Conservation (phyloP, 2,797 vertebrate genomes). For the Chrysolophus pictus region DNA sequence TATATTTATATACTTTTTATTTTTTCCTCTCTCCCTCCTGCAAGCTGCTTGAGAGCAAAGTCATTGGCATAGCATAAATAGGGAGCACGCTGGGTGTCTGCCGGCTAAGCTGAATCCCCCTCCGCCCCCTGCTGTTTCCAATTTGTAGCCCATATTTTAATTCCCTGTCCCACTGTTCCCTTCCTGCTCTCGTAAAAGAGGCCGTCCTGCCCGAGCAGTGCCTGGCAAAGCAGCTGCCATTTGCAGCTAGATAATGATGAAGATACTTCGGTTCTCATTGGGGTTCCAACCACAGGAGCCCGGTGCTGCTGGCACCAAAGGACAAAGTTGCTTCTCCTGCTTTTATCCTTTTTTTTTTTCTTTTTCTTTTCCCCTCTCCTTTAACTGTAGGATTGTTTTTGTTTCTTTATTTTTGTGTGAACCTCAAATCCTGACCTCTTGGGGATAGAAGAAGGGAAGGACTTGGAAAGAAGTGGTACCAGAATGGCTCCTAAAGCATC, state of each 20-base stretch:
- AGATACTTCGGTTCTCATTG: constrained; percentile 17
- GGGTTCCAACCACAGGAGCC: constrained; percentile 31
- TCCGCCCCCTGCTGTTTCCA: neutral
- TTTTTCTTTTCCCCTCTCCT: fast-evolving
- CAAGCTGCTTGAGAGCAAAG: constrained; percentile 33
- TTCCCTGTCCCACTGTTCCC: constrained; percentile 59
- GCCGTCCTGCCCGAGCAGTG: neutral
- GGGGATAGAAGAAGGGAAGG: neutral
- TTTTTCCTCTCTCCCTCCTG: neutral
- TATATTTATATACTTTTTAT: neutral
- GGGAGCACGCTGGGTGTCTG: neutral
- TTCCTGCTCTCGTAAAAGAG: neutral
- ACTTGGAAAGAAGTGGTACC: neutral
- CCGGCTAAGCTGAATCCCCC: neutral
- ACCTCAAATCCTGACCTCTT: neutral
- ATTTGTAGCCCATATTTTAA: constrained; percentile 56
- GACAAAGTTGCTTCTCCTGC: constrained; percentile 6
- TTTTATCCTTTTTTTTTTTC: neutral
- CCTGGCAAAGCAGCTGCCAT: constrained; percentile 28
- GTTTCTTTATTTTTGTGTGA: neutral
- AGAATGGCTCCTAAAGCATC: neutral
- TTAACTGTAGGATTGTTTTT: neutral
- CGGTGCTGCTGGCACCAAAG: constrained; percentile 5
- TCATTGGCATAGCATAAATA: neutral
- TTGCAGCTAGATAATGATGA: constrained; percentile 10